Percentiles rank a stretch among this genome's conserved stretches.
phyloP scores from a whole-genome alignment of 64 coral and sea anemone species.

The Dendronephthya gigantea region DNA sequence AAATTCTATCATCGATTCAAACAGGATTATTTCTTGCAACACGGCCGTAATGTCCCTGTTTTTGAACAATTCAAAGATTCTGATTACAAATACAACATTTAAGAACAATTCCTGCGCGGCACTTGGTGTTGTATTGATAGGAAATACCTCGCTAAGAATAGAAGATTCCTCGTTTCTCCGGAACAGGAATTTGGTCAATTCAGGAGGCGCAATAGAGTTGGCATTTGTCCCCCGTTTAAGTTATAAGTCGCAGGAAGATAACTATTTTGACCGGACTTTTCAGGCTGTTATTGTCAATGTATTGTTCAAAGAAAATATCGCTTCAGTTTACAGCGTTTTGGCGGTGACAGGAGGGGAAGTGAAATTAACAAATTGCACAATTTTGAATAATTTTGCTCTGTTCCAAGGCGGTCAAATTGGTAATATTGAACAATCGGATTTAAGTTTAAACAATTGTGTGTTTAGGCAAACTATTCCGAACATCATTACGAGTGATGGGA shows the following conservation, averaged over 20 bases:
- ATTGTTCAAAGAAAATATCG: conserved; percentile 30
- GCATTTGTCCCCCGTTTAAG: too few relatives aligned
- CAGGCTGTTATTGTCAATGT: background rate
- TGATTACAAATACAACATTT: background rate
- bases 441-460: too few relatives aligned
- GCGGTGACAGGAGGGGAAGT: conserved; percentile 18
- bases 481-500: too few relatives aligned
- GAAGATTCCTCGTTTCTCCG: background rate
- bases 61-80: background rate
- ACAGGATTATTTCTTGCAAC: background rate
- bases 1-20: background rate
- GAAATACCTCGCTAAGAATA: background rate
- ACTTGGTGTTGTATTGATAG: background rate
- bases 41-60: background rate
- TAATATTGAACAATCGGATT: too few relatives aligned
- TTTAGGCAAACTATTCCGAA: too few relatives aligned
- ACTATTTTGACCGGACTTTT: background rate
- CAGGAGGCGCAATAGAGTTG: background rate
- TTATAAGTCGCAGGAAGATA: background rate
- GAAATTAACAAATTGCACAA: conserved; percentile 27
- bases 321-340: conserved; percentile 18
- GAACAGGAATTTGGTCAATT: background rate
- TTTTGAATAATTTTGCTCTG: conserved; percentile 54
- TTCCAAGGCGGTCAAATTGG: conserved; percentile 31
- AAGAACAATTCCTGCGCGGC: background rate